phyloP scores from a whole-genome alignment of 1,140 invertebrate genomes.

The Aphelinus certus region DNA sequence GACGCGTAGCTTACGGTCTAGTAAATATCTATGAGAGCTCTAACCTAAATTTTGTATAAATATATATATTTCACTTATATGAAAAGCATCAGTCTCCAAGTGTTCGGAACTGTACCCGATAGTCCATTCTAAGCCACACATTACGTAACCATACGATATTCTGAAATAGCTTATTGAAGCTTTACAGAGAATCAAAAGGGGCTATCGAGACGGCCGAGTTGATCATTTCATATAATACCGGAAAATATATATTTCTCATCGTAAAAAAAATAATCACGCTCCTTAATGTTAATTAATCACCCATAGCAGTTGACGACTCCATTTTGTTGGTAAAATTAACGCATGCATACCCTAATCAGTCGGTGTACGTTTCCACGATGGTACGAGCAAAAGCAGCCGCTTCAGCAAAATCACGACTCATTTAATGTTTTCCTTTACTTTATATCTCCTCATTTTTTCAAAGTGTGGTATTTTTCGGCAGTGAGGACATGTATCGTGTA shows the following conservation, averaged over 20 bases:
- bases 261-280: constrained; percentile 66
- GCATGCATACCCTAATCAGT: constrained; percentile 59
- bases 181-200: constrained; percentile 16
- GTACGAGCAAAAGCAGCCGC: constrained; percentile 43
- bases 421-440: constrained; percentile 36
- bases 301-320: constrained; percentile 61
- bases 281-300: constrained; percentile 63
- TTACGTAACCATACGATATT: too few relatives aligned
- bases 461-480: constrained; percentile 59
- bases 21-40: constrained; percentile 54
- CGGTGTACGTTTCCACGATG: constrained; percentile 51
- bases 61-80: constrained; percentile 67
- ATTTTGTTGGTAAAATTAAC: constrained; percentile 57
- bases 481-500: constrained; percentile 57
- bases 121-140: constrained; percentile 22
- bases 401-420: constrained; percentile 47
- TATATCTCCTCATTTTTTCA: constrained; percentile 41
- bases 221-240: constrained; percentile 65
- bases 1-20: constrained; percentile 53
- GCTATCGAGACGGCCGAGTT: constrained; percentile 50
- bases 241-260: constrained; percentile 65
- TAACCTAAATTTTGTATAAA: constrained; percentile 63
- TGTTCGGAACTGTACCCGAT: constrained; percentile 50
- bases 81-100: constrained; percentile 65
- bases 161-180: too few relatives aligned